Base-by-base conservation (phyloP, 1,140 invertebrate species). In the Drosophila dunni region DNA sequence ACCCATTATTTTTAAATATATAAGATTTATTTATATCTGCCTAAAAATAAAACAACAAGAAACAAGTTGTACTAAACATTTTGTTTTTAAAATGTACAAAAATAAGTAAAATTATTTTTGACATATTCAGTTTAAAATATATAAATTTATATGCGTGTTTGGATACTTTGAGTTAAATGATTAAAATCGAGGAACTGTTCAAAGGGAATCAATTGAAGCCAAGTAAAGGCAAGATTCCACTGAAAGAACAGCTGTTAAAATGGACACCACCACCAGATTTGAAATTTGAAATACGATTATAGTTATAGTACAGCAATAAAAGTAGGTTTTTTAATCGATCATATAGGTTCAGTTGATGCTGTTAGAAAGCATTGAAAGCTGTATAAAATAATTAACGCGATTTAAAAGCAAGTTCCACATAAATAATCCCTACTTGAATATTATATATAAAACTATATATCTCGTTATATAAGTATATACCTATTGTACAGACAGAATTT, bases 401-500 rank as follows among this genome's bases (percentile, higher is more conserved):
- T 82, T 82, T 84, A 80, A 83, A 83, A 85, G 81, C 81, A 83
- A 80, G 63, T 83, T 84, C 81, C 81, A 80, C 72, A 80, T 77
- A 65, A 62, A 61, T 82, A 77, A 48, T 46, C 44, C 58, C 54
- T 68, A 64, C 57, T 54, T 57, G 11, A 74, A 61, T 48, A 56
- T 62, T 67, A 68, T 65, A 65, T 84, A 67, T 67, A 80, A 81
- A 81, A 81, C 79, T 86, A 85, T 73, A 71, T 40, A 33, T 64
- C 58, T 65, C 63, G 38, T 58, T 46, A 17, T 56, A 42, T n/a
- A n/a, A n/a, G 4, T 42, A 42, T 42, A 42, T 42, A 7, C 38
- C 38, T 40, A 10, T 42, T 29, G 54, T 48, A 54, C 42, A 36
- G 9, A 45, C 69, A 57, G 36, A n/a, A n/a, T n/a, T n/a, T n/a